Conservation (phyloP, 1,140 invertebrate species). For the Procambarus virginalis region DNA sequence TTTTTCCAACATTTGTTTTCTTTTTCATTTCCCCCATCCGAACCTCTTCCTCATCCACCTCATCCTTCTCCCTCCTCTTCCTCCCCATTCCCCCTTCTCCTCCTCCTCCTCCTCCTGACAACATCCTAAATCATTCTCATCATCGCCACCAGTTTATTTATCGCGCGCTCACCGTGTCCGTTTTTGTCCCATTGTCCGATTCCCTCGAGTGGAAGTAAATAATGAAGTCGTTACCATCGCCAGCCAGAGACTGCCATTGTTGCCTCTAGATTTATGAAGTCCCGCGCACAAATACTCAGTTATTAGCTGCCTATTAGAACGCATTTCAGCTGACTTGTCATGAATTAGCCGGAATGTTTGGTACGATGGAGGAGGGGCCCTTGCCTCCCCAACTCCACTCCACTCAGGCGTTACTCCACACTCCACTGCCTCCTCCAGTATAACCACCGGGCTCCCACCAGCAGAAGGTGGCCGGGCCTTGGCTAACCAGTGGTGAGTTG, state of each 20-base stretch:
- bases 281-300: constrained; percentile 57
- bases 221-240: constrained; percentile 59
- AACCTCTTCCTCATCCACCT: not conserved
- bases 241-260: constrained; percentile 37
- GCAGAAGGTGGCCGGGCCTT: too few species aligned
- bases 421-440: too few species aligned
- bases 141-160: constrained; percentile 61
- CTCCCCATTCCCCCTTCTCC: not conserved
- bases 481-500: too few species aligned
- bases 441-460: too few species aligned
- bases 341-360: constrained; percentile 63
- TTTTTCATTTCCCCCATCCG: not conserved
- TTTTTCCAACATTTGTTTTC: too few species aligned
- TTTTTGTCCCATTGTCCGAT: constrained; percentile 64
- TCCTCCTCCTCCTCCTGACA: constrained; percentile 14
- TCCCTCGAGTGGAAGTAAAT: constrained; percentile 62
- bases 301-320: constrained; percentile 67
- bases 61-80: not conserved
- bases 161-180: constrained; percentile 49
- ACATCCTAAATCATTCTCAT: constrained; percentile 51
- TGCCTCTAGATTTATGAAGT: constrained; percentile 59
- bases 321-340: constrained; percentile 65
- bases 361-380: not conserved
- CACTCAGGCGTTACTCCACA: not conserved
- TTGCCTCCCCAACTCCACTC: not conserved